Base-by-base conservation (phyloP, 2,797 vertebrate species). In the Champsocephalus esox region DNA sequence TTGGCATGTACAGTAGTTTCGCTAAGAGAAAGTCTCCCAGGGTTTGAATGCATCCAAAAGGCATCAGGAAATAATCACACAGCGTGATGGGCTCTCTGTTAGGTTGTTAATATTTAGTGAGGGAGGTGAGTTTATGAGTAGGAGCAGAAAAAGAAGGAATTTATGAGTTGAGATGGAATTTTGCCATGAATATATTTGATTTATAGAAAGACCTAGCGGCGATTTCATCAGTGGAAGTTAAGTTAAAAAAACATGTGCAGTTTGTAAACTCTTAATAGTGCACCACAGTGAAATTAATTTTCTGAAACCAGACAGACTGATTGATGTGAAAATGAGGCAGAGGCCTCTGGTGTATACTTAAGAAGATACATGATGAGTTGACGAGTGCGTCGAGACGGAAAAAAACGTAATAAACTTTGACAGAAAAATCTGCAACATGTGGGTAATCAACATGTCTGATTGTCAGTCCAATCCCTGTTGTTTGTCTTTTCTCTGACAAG, bases 401-500 rank as follows among this genome's bases (percentile, higher is more conserved):
- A 70, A 70, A 56, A 87, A 77, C 74, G 5, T 44, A 77, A 82
- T 72, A 56, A 86, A 77, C 74, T 76, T 64, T 87, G 81, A 82
- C 86, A 83, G 56, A 63, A 10, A 84, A 71, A 75, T 61, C 41
- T 50, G 7, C 55, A 77, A 75, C 50, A 70, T 71, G 77, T 73
- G 70, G 12, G 9, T 70, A 45, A 21, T 86, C 78, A 88, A 50
- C 77, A 62, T 24, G 63, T 75, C 24, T 75, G 58, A 85, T 73
- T 90, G 89, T 89, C 90, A 80, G 75, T 66, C 74, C 28, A 16
- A 10, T 74, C 56, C 41, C 58, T 45, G 24, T 55, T 87, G 86
- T 92, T 93, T 92, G 87, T 85, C 82, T 91, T 90, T 71, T 11
- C 76, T 48, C 67, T 88, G 91, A 94, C 90, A 83, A 77, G 84